A percentile compares a stretch with the other conserved stretches of the same genome.
phyloP scores from a whole-genome alignment of 2,797 vertebrate genomes.

The Hydrocynus forskahlii region DNA sequence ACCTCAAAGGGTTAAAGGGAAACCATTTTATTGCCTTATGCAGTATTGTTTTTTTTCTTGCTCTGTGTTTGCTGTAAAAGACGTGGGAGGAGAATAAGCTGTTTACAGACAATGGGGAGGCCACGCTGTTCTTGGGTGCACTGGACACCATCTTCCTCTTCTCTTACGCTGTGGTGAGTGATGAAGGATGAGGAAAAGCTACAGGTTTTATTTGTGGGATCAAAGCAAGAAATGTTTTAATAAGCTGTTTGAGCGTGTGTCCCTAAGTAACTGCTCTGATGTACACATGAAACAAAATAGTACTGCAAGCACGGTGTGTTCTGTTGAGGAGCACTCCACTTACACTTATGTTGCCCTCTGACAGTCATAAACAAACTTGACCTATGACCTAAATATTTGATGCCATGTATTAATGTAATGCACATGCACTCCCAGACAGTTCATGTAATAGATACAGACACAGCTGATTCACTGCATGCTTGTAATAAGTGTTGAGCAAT shows the following conservation, averaged over 20 bases:
- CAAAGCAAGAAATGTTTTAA: background rate
- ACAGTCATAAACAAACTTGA: slow-evolving; percentile 1
- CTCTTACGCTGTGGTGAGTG: slow-evolving; percentile 93
- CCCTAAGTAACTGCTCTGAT: background rate
- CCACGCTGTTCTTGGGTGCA: slow-evolving; percentile 90
- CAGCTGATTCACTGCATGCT: background rate
- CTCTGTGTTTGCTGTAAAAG: slow-evolving; percentile 65
- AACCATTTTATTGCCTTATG: background rate
- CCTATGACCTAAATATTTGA: background rate
- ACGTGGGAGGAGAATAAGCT: slow-evolving; percentile 86
- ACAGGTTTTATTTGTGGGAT: background rate
- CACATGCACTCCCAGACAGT: background rate
- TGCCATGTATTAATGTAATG: background rate
- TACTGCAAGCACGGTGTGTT: background rate
- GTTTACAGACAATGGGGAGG: slow-evolving; percentile 82
- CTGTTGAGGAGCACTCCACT: background rate
- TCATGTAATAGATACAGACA: background rate
- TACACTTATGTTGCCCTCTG: background rate
- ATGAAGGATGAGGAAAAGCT: background rate
- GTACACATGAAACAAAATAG: background rate
- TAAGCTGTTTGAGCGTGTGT: background rate
- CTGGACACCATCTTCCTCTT: slow-evolving; percentile 96
- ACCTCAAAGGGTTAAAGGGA: background rate
- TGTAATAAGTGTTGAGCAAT: background rate
- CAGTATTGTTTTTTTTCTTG: background rate